phyloP scores from a whole-genome alignment of 2,888 invertebrate genomes.

The Cremastinae sp. region DNA sequence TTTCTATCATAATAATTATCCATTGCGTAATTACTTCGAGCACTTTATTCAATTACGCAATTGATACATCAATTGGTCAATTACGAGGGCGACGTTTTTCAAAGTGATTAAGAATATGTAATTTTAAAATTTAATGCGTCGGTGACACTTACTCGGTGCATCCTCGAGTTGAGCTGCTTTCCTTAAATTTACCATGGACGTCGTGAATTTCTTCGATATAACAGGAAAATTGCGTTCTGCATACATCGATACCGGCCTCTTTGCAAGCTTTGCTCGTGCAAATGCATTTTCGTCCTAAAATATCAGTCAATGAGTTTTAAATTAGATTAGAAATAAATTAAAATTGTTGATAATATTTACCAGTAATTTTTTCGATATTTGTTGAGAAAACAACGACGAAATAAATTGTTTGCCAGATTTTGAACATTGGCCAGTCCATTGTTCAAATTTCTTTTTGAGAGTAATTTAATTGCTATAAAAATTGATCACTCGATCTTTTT shows the following conservation, averaged over 20 bases:
- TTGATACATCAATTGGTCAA: too few relatives aligned
- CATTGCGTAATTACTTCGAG: too few relatives aligned
- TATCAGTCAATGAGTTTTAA: background rate
- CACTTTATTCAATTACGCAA: too few relatives aligned
- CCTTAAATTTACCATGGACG: constrained; percentile 57
- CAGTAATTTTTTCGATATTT: too few relatives aligned
- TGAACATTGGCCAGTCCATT: constrained; percentile 22
- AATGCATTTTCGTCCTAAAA: constrained; percentile 70
- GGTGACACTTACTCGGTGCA: constrained; percentile 71
- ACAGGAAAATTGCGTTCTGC: constrained; percentile 71
- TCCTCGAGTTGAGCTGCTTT: constrained; percentile 68
- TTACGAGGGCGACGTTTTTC: too few relatives aligned
- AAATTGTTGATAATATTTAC: too few relatives aligned
- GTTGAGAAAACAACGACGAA: too few relatives aligned
- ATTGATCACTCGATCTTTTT: background rate
- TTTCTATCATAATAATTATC: too few relatives aligned
- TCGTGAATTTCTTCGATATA: constrained; percentile 72
- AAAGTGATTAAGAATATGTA: background rate
- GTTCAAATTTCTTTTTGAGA: background rate
- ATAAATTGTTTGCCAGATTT: too few relatives aligned
- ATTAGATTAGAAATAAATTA: too few relatives aligned
- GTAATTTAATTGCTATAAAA: too few relatives aligned
- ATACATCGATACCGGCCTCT: constrained; percentile 69
- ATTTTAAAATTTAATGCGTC: constrained; percentile 3
- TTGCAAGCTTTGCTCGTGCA: constrained; percentile 73